These are phyloP conservation scores for Drosophila burlai DNA, from an alignment of 1,140 invertebrate genomes.

Conservation along the genomic window DNA sequence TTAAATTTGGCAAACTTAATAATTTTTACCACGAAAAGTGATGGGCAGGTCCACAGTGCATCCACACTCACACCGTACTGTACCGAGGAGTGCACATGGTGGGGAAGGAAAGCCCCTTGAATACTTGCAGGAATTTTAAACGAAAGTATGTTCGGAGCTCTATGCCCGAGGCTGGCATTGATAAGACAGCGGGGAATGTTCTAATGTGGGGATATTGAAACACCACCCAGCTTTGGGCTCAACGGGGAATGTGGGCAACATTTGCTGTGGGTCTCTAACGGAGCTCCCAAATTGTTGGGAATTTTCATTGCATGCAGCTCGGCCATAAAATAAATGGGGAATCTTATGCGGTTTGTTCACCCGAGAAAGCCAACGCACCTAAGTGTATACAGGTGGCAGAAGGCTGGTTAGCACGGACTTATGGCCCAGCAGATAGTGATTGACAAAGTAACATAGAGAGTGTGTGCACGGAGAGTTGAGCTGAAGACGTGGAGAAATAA, in stretches of 20 bases:
- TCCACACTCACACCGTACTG: constrained; percentile 3
- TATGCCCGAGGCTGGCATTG: constrained; percentile 53
- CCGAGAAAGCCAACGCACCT: constrained; percentile 38
- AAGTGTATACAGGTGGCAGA: constrained; percentile 20
- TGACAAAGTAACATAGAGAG: constrained; percentile 45
- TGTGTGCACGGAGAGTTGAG: constrained; percentile 5
- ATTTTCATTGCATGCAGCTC: constrained; percentile 76
- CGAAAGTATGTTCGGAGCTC: constrained; percentile 37
- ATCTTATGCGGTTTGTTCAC: constrained; percentile 54
- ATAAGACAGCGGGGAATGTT: constrained; percentile 65
- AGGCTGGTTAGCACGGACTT: constrained; percentile 31
- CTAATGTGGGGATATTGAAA: constrained; percentile 44
- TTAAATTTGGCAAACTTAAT: neutral
- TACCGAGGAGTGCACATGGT: neutral
- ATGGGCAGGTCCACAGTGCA: constrained; percentile 2
- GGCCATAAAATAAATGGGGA: constrained; percentile 78
- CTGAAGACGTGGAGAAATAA: neutral
- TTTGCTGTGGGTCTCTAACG: constrained; percentile 6
- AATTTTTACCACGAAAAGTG: neutral
- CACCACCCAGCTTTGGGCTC: constrained; percentile 25
- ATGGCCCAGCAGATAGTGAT: constrained; percentile 58
- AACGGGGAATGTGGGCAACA: constrained; percentile 16
- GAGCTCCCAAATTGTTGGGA: constrained; percentile 28
- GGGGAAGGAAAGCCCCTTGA: constrained; percentile 6
- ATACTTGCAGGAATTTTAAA: constrained; percentile 44